phyloP scores from a whole-genome alignment of 2,113 vertebrate genomes.

The Scomber japonicus region DNA sequence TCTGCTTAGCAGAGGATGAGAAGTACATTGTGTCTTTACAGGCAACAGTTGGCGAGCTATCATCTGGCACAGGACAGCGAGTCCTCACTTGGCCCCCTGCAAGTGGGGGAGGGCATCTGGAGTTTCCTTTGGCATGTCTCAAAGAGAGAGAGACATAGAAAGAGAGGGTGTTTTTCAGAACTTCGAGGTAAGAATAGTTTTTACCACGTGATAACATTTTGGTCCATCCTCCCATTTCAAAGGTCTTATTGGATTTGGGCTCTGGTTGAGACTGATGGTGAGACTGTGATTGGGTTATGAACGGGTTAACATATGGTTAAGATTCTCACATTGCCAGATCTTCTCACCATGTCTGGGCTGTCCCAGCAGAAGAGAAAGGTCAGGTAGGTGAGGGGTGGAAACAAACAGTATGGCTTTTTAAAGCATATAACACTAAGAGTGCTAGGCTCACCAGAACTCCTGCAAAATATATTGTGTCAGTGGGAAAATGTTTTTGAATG shows the following conservation, averaged over 20 bases:
- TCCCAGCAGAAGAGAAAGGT: neutral
- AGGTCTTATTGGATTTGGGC: neutral
- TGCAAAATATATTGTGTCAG: too few species aligned
- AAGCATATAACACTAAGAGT: neutral
- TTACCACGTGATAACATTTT: neutral
- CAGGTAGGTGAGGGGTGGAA: neutral
- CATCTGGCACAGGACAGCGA: conserved; percentile 66
- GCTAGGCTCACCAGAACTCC: neutral
- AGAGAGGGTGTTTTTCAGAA: conserved; percentile 10
- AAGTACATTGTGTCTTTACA: conserved; percentile 73
- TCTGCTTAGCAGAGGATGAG: conserved; percentile 57
- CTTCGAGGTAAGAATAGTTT: conserved; percentile 15
- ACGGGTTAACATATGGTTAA: neutral
- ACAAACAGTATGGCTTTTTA: too few species aligned
- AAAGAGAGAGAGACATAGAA: conserved; percentile 9
- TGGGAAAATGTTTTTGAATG: too few species aligned
- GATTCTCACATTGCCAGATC: conserved; percentile 14
- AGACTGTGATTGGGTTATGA: neutral
- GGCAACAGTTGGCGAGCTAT: conserved; percentile 71
- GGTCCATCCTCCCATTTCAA: neutral
- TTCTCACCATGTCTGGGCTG: neutral
- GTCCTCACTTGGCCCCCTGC: conserved; percentile 51
- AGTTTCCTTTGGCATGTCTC: conserved; percentile 59
- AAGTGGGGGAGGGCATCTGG: conserved; percentile 51
- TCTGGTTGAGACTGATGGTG: neutral